Base-by-base conservation (phyloP, 2,797 vertebrate species). In the Lutjanus campechanus region DNA sequence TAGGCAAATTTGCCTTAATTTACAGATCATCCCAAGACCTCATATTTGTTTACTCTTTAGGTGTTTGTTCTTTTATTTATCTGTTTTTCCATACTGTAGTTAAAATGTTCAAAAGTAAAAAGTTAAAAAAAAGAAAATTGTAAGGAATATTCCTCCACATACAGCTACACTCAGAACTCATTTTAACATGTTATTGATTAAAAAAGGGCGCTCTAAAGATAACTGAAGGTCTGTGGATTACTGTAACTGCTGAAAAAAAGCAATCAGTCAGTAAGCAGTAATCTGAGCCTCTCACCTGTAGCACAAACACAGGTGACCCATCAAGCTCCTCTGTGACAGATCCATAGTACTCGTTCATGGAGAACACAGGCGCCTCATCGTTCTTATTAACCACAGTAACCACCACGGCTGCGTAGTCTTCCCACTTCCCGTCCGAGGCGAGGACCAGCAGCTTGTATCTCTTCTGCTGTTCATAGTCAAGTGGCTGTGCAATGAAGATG, bases 341-440 rank as follows among this genome's bases (percentile, higher is more conserved):
- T 85, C 97, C 97, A 43, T 97, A 96, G 92, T 98, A 98, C 83
- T 98, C 96, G 0, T 89, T 97, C 92, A 96, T 92, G 51, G 96
- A 96, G 90, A 98, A 98, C 66, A 97, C 94, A 0, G 97, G 97
- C 2, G 96, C 95, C 87, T 98, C 97, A 2, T 98, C 97, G 13
- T 98, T 98, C 93, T 97, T 97, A 90, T 98, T 98, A 11, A 97
- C 87, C 72, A 98, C 93, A n/a, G 86, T 96, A 69, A 98, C 96
- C 66, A 97, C 92, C 65, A 95, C 85, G 1, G 96, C 95, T 0
- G 96, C 93, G 17, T 97, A 97, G 85, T 97, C 97, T 83, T 98
- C 97, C 97, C 97, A 97, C 82, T 97, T 97, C 20, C 97, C 97
- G 15, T 98, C 97, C 0, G 97, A 98, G 29, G 97, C 97, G 67